Conservation (phyloP, 2,797 vertebrate species). For the Alauda arvensis region DNA sequence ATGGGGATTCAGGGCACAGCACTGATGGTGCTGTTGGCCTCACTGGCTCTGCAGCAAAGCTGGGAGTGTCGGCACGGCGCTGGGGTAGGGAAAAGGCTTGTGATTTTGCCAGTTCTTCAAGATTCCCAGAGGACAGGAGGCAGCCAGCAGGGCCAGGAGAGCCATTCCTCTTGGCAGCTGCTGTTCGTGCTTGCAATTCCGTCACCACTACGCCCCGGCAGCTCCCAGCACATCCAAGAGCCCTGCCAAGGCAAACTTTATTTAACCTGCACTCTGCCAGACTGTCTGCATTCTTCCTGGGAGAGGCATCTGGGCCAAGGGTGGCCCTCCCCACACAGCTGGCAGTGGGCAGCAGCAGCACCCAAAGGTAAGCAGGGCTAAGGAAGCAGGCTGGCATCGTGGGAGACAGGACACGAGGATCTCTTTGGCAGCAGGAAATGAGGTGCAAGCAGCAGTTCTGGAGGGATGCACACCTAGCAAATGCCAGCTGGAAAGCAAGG, state of each 20-base stretch:
- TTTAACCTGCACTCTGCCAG: slow-evolving; percentile 77
- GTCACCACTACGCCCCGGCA: slow-evolving; percentile 43
- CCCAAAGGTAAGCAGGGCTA: slow-evolving; percentile 40
- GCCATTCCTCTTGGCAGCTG: slow-evolving; percentile 29
- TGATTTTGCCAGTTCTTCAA: not conserved
- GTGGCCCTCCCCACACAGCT: not conserved
- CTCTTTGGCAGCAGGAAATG: accelerated
- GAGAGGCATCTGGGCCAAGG: slow-evolving; percentile 51
- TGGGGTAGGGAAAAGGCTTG: not conserved
- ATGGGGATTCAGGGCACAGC: accelerated
- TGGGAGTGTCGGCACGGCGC: accelerated
- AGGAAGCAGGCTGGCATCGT: not conserved
- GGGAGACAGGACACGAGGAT: not conserved
- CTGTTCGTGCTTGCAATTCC: slow-evolving; percentile 33
- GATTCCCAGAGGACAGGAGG: slow-evolving; percentile 17
- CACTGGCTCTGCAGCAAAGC: not conserved
- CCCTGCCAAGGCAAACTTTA: slow-evolving; percentile 76
- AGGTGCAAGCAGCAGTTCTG: not conserved
- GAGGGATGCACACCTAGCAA: not conserved
- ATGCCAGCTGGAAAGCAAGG: not conserved
- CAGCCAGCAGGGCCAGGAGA: slow-evolving; percentile 5
- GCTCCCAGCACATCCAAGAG: slow-evolving; percentile 51
- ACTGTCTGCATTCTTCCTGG: slow-evolving; percentile 76
- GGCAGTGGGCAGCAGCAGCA: slow-evolving; percentile 15
- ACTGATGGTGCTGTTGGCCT: accelerated